Evolutionary conservation across 2,113 vertebrate species (phyloP), one percentile per base, ranked within the genome.

Genomic region (Pterocles burchelli): DNA sequence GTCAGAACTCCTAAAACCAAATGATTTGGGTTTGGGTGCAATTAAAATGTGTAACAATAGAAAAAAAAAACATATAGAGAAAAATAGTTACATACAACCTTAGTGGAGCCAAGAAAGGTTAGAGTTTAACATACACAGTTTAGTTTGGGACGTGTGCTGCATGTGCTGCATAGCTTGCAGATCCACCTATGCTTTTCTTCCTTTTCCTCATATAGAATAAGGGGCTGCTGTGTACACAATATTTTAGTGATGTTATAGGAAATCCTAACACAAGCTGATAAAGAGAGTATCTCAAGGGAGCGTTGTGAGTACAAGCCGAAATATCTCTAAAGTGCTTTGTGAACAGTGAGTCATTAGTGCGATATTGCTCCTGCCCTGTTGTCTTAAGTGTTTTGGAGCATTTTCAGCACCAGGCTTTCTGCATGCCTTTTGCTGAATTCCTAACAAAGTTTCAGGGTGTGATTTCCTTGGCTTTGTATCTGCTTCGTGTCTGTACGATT

Each of bases 401-500:
- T 43, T 59, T 83, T 54, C 31, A 57, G 2, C 12, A 3, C 43
- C 19, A 76, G 49, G 21, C 7, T 85, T 79, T 43, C 59, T 68
- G 21, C 4, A 1, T 54, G 19, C 16, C 41, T n/a, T 70, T 70
- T 1, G 0, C 77, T 79, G 45, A 78, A 59, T 54, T 74, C 49
- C 34, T 21, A 31, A 13, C 11, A 6, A 41, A 68, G 13, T 29
- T 58, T 17, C 28, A 24, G 16, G 9, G 5, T 52, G 4, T 55
- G 3, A 31, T 85, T 92, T 89, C 38, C 24, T 33, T 33, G 21
- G 12, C 22, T 26, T 89, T 66, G 36, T 88, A 17, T 24, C 16
- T 0, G 1, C 66, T 52, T 41, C 15, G 4, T 43, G 76, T 58
- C 17, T 45, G 11, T 9, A 3, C 26, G 6, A 1, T 36, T 92